Evolutionary conservation across 2,888 invertebrate genomes (phyloP).

Genomic region (Nycteola revayana): DNA sequence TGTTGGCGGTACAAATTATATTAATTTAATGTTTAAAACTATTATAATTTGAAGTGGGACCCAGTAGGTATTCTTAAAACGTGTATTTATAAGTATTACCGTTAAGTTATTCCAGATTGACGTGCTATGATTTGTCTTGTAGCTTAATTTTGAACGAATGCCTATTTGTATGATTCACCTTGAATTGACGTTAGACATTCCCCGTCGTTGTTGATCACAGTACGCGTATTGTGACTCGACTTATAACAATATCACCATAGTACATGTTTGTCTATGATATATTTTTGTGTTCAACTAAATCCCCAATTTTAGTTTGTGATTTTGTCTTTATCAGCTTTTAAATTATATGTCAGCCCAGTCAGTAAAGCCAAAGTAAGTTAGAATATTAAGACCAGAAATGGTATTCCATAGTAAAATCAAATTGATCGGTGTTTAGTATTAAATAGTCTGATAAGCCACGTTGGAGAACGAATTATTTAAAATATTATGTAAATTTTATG

Average conservation of each 20-base stretch:
- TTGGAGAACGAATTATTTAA: constrained; percentile 18
- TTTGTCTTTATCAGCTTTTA: constrained; percentile 7
- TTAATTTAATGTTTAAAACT: constrained; percentile 51
- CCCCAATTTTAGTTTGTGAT: no score
- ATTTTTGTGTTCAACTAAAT: no score
- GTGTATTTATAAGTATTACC: constrained; percentile 72
- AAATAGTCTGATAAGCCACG: constrained; percentile 24
- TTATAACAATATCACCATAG: no score
- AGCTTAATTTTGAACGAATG: constrained; percentile 38
- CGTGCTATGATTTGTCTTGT: constrained; percentile 58
- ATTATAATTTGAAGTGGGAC: constrained; percentile 69
- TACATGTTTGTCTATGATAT: no score
- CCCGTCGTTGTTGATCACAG: constrained; percentile 38
- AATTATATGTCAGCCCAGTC: constrained; percentile 21
- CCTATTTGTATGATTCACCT: constrained; percentile 36
- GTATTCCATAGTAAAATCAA: constrained; percentile 18
- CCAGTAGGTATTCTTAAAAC: constrained; percentile 70
- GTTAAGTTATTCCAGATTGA: constrained; percentile 75
- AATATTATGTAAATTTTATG: no score
- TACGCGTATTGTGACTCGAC: no score
- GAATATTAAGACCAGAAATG: constrained; percentile 11
- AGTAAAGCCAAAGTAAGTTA: constrained; percentile 27
- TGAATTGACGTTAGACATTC: constrained; percentile 54
- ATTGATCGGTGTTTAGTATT: constrained; percentile 27
- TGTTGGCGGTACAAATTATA: constrained; percentile 69